A percentile compares a stretch with the other conserved stretches of the same genome.
These are phyloP conservation scores for Elaphurus davidianus DNA, from an alignment of 2,113 vertebrate genomes.

Conservation along the genomic window DNA sequence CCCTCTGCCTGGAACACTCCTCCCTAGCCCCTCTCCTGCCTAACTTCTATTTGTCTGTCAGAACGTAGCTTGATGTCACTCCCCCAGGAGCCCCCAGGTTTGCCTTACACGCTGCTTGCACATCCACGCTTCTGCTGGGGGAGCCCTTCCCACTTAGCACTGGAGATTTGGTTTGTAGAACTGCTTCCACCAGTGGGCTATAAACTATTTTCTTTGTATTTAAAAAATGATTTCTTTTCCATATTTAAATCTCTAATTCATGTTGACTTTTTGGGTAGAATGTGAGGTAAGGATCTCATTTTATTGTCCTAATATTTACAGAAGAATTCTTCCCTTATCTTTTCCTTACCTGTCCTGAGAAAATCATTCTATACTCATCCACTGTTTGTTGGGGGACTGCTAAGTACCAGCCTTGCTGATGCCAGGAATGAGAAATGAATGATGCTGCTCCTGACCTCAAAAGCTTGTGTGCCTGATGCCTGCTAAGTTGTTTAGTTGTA, in stretches of 20 bases:
- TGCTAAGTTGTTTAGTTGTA: neutral
- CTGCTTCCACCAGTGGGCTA: neutral
- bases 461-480: neutral
- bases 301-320: neutral
- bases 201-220: neutral
- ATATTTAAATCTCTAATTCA: neutral
- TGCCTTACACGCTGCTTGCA: neutral
- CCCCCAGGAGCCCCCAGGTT: neutral
- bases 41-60: neutral
- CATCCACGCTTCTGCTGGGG: neutral
- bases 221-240: neutral
- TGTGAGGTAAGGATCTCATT: neutral
- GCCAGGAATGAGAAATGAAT: neutral
- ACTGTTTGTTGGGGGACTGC: neutral
- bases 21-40: neutral
- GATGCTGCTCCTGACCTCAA: neutral
- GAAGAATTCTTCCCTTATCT: neutral
- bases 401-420: neutral
- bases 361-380: neutral
- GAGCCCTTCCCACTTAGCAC: neutral
- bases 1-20: neutral
- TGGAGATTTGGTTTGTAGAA: neutral
- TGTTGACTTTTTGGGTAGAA: conserved; percentile 8
- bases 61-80: neutral
- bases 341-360: neutral